These are phyloP conservation scores for Platalea minor DNA, from an alignment of 2,797 vertebrate genomes.

Conservation along the genomic window DNA sequence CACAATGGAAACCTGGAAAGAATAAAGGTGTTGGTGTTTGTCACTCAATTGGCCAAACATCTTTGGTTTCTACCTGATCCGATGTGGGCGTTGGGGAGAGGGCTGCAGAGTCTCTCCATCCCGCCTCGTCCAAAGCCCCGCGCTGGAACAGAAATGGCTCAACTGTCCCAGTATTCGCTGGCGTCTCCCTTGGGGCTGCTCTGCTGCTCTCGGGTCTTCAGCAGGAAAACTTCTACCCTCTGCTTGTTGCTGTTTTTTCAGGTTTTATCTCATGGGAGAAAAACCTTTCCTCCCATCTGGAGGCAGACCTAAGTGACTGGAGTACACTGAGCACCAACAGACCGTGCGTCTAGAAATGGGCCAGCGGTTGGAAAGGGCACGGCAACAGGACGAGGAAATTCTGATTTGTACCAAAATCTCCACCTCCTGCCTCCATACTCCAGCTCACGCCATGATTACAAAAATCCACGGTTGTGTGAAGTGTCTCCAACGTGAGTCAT, in stretches of 20 bases:
- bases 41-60: neutral
- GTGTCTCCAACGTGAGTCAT: neutral
- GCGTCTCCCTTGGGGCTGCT: neutral
- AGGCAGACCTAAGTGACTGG: neutral
- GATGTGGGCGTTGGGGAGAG: neutral
- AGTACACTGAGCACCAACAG: neutral
- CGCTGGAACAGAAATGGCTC: neutral
- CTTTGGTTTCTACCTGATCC: neutral
- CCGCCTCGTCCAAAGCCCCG: rapidly evolving
- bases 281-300: neutral
- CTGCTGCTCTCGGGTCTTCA: rapidly evolving
- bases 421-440: neutral
- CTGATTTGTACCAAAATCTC: neutral
- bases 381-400: neutral
- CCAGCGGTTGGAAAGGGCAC: neutral
- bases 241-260: neutral
- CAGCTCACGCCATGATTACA: neutral
- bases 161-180: rapidly evolving
- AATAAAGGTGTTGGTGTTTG: neutral
- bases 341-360: rapidly evolving
- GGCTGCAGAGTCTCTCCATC: neutral
- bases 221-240: neutral
- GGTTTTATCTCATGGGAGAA: neutral
- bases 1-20: neutral
- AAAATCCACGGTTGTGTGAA: neutral